Percentiles rank a stretch among this genome's conserved stretches.
These are phyloP conservation scores for Catotricha subobsoleta DNA, from an alignment of 2,888 invertebrate species.

Conservation along the genomic window DNA sequence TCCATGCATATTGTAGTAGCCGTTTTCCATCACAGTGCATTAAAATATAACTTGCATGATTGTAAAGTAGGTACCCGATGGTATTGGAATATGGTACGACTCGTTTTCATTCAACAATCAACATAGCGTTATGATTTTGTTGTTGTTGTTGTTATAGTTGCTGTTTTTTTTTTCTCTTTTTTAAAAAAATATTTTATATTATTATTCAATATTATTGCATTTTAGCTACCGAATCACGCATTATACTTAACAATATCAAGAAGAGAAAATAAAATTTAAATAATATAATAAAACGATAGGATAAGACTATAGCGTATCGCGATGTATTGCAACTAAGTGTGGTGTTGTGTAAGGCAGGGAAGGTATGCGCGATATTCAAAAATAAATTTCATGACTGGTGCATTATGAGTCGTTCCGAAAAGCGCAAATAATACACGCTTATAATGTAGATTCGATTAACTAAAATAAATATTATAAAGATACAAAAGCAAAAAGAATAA, in stretches of 20 bases:
- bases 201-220: constrained; percentile 4
- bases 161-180: constrained; percentile 1
- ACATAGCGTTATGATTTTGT: constrained; percentile 2
- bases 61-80: not conserved
- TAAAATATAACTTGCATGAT: constrained; percentile 1
- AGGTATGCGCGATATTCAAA: not conserved
- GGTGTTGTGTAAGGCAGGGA: no score
- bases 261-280: no score
- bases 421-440: no score
- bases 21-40: no score
- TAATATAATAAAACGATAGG: no score
- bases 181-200: constrained; percentile 1
- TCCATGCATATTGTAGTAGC: no score
- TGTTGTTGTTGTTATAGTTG: not conserved
- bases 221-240: constrained; percentile 8
- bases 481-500: no score
- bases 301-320: no score
- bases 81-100: constrained; percentile 2
- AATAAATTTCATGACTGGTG: constrained; percentile 3
- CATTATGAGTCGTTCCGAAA: constrained; percentile 3
- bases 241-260: no score
- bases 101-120: constrained; percentile 2
- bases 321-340: no score
- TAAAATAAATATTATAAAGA: no score
- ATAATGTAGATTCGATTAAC: no score